These are phyloP conservation scores for Orchestia grillus DNA, from an alignment of 1,140 invertebrate genomes.

Conservation along the genomic window DNA sequence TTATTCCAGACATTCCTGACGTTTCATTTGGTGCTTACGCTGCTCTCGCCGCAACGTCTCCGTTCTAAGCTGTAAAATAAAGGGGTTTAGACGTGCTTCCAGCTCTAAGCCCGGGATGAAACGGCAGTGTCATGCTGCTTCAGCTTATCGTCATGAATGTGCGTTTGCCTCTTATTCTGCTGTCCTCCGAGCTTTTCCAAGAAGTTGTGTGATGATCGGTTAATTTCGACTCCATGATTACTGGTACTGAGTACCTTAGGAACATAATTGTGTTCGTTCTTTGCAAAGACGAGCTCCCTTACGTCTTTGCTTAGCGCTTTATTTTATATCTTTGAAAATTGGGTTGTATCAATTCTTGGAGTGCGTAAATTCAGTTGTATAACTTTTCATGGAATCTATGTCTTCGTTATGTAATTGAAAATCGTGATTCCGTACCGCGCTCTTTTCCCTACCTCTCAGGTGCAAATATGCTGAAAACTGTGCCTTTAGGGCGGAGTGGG, in stretches of 20 bases:
- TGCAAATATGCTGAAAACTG: neutral
- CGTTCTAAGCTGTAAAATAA: neutral
- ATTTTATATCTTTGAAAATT: neutral
- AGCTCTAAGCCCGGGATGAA: constrained; percentile 15
- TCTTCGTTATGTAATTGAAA: too few relatives aligned
- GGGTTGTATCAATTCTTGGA: neutral
- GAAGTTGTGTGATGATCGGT: neutral
- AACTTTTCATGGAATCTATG: too few relatives aligned
- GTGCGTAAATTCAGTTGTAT: too few relatives aligned
- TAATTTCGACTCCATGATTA: neutral
- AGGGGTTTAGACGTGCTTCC: neutral
- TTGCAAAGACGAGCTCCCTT: neutral
- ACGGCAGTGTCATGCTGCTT: neutral
- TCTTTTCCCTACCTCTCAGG: too few relatives aligned
- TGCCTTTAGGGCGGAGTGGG: neutral
- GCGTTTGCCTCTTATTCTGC: neutral
- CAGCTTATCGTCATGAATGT: constrained; percentile 14
- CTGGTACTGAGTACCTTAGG: neutral
- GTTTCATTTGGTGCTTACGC: neutral
- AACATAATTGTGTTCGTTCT: neutral
- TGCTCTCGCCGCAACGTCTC: neutral
- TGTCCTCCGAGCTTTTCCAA: neutral
- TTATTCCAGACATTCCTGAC: neutral
- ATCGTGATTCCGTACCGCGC: too few relatives aligned
- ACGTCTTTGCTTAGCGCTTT: neutral